A percentile compares a stretch with the other conserved stretches of the same genome.
These are phyloP conservation scores for Amblyopsis rosae DNA, from an alignment of 2,113 vertebrate genomes.

Conservation along the genomic window DNA sequence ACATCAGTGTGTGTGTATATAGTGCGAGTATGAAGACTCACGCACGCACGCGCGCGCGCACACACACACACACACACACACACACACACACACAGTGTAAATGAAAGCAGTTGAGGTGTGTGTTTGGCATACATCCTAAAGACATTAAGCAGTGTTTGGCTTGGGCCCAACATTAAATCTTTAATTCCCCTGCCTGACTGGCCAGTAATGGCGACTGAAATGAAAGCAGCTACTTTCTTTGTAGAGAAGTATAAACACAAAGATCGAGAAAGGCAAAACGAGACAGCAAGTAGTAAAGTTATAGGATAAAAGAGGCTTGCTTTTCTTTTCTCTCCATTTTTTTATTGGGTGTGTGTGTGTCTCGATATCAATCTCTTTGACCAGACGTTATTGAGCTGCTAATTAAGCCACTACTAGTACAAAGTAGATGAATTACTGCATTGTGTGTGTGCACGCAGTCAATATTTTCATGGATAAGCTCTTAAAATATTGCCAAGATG, in stretches of 20 bases:
- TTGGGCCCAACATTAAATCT: background rate
- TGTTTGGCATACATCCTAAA: no score
- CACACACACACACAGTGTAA: no score
- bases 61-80: background rate
- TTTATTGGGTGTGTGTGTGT: background rate
- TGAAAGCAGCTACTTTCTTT: background rate
- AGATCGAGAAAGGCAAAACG: background rate
- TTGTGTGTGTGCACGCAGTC: background rate
- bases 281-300: background rate
- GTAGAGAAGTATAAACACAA: background rate
- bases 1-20: slow-evolving; percentile 12
- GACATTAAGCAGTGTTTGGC: slow-evolving; percentile 5
- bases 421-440: background rate
- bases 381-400: background rate
- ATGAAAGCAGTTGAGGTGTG: no score
- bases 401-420: background rate
- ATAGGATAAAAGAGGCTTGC: no score
- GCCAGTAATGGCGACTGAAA: background rate
- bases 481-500: no score
- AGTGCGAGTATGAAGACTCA: background rate
- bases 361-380: background rate
- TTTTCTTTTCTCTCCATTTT: background rate
- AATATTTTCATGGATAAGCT: no score
- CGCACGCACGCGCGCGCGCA: background rate
- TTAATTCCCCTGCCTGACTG: background rate